Evolutionary conservation across 2,888 invertebrate genomes (phyloP).

Genomic region (Philaethria dido): DNA sequence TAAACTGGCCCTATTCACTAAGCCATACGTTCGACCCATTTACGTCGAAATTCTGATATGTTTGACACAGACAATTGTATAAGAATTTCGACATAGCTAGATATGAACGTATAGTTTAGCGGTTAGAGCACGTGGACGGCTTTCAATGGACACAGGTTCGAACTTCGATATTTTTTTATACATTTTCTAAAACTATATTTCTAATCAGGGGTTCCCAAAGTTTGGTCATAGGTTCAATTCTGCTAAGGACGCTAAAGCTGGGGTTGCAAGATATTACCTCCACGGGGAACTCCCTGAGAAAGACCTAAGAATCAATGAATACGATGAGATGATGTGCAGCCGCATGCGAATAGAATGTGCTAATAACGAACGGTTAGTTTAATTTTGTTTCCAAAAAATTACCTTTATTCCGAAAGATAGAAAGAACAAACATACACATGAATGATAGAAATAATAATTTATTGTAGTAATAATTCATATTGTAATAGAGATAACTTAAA

Average conservation of each 20-base stretch:
- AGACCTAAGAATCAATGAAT: slow-evolving; percentile 82
- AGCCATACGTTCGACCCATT: too few species aligned
- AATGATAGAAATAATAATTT: slow-evolving; percentile 47
- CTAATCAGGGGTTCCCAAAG: slow-evolving; percentile 75
- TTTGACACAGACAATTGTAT: too few species aligned
- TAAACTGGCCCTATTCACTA: too few species aligned
- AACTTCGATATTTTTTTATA: too few species aligned
- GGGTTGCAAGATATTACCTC: slow-evolving; percentile 78
- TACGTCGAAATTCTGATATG: too few species aligned
- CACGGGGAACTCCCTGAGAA: slow-evolving; percentile 80
- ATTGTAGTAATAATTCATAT: background rate
- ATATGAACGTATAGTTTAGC: too few species aligned
- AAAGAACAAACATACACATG: slow-evolving; percentile 62
- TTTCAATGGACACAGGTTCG: too few species aligned
- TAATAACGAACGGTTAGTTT: slow-evolving; percentile 40
- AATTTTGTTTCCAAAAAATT: slow-evolving; percentile 46
- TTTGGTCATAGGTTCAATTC: slow-evolving; percentile 76
- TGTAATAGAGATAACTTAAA: too few species aligned
- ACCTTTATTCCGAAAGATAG: slow-evolving; percentile 68
- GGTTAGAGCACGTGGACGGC: too few species aligned
- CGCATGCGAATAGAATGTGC: slow-evolving; percentile 73
- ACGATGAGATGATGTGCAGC: slow-evolving; percentile 77
- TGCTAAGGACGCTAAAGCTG: slow-evolving; percentile 76
- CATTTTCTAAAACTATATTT: too few species aligned
- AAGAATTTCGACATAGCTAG: too few species aligned